Conservation (phyloP, 2,888 invertebrate genomes). For the Linnaemya vulpina region DNA sequence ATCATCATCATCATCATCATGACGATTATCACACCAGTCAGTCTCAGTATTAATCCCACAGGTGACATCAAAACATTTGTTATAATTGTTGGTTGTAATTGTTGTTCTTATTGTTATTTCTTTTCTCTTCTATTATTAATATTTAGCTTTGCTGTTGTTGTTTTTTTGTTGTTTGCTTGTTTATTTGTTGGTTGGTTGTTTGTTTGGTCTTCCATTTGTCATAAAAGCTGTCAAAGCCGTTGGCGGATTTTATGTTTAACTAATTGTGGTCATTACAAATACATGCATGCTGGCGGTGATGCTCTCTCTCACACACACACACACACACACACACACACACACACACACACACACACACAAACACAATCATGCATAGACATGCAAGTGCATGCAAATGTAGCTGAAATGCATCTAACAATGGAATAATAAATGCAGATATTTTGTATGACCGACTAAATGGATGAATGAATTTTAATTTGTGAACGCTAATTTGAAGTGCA, state of each 20-base stretch:
- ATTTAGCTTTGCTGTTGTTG: neutral
- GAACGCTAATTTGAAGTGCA: slow-evolving; percentile 44
- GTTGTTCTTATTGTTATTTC: slow-evolving; percentile 36
- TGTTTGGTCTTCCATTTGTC: slow-evolving; percentile 11
- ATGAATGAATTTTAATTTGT: slow-evolving; percentile 50
- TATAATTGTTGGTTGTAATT: slow-evolving; percentile 41
- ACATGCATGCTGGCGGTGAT: neutral
- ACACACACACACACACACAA: neutral
- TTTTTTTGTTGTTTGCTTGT: neutral
- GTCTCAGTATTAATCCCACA: slow-evolving; percentile 33
- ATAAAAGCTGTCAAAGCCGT: slow-evolving; percentile 40
- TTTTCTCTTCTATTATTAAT: slow-evolving; percentile 20
- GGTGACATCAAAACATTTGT: slow-evolving; percentile 50
- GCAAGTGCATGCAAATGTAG: neutral
- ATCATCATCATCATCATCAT: slow-evolving; percentile 14
- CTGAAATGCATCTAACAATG: slow-evolving; percentile 29
- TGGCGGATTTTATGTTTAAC: slow-evolving; percentile 50
- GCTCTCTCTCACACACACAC: slow-evolving; percentile 5
- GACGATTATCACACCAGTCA: slow-evolving; percentile 15
- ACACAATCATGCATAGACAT: neutral
- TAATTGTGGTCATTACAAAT: slow-evolving; percentile 59
- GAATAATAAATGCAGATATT: slow-evolving; percentile 35
- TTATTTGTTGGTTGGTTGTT: neutral
- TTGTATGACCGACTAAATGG: slow-evolving; percentile 28
- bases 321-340: neutral